Evolutionary conservation across 2,113 vertebrate species (phyloP).

Genomic region (Dromas ardeola): DNA sequence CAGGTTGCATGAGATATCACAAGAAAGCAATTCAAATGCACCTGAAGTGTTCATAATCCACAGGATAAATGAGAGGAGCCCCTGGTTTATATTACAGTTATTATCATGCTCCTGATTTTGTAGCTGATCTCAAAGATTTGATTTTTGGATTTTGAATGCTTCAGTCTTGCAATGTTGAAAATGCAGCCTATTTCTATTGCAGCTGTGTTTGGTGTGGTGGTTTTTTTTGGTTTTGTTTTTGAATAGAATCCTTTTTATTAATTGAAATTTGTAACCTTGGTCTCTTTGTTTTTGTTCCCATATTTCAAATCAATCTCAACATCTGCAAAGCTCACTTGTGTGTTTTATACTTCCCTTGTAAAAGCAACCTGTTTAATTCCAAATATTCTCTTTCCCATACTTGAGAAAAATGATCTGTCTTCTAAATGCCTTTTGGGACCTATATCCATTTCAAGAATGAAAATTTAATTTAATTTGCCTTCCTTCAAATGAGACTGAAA

Average conservation of each 20-base stretch:
- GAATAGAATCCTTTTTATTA: neutral
- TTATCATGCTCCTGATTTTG: neutral
- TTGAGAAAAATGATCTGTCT: constrained; percentile 61
- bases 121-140: neutral
- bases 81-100: neutral
- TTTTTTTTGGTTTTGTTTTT: neutral
- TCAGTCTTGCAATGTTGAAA: neutral
- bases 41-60: neutral
- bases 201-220: neutral
- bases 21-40: neutral
- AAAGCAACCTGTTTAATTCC: constrained; percentile 50
- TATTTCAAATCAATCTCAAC: neutral
- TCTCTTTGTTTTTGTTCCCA: neutral
- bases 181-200: neutral
- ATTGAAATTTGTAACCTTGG: neutral
- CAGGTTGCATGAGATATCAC: neutral
- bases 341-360: neutral
- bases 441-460: constrained; percentile 49
- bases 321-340: neutral
- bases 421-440: constrained; percentile 39
- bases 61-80: neutral
- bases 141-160: neutral
- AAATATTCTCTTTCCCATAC: constrained; percentile 40
- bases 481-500: constrained; percentile 51
- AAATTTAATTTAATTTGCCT: constrained; percentile 61